phyloP scores from a whole-genome alignment of 2,888 invertebrate genomes.

The Agrotis segetum region DNA sequence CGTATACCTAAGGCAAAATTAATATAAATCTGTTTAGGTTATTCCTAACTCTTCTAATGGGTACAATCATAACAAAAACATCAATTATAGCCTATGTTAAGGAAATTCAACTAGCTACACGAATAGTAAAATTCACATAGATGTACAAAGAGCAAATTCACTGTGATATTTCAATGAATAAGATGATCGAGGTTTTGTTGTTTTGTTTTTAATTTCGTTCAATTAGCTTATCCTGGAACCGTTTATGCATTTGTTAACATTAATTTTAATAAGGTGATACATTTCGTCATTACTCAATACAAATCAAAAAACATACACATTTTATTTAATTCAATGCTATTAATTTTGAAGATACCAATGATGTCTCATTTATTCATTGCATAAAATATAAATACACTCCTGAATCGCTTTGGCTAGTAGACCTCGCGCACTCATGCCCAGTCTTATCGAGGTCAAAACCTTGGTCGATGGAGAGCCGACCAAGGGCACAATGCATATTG shows the following conservation, averaged over 20 bases:
- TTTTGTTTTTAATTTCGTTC: background rate
- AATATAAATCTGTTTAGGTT: slow-evolving; percentile 19
- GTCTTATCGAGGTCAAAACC: background rate
- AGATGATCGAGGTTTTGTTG: background rate
- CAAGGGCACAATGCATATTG: background rate
- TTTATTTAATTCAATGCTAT: slow-evolving; percentile 29
- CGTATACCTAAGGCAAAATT: slow-evolving; percentile 78
- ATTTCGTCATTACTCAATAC: slow-evolving; percentile 24
- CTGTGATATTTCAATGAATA: slow-evolving; percentile 9
- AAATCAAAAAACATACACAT: slow-evolving; percentile 41
- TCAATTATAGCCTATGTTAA: slow-evolving; percentile 5
- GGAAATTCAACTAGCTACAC: slow-evolving; percentile 29
- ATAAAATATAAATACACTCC: background rate
- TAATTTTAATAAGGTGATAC: slow-evolving; percentile 21
- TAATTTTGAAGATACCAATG: slow-evolving; percentile 6
- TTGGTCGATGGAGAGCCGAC: background rate
- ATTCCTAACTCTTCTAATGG: background rate
- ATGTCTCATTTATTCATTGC: slow-evolving; percentile 1
- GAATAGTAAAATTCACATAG: slow-evolving; percentile 14
- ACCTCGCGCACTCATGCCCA: background rate
- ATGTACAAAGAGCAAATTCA: slow-evolving; percentile 5
- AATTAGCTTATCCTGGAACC: background rate
- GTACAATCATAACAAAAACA: slow-evolving; percentile 4
- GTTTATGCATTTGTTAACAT: slow-evolving; percentile 1
- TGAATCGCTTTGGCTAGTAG: background rate